phyloP scores from a whole-genome alignment of 1,140 invertebrate genomes.

The Pseudomyrmex pallidus region DNA sequence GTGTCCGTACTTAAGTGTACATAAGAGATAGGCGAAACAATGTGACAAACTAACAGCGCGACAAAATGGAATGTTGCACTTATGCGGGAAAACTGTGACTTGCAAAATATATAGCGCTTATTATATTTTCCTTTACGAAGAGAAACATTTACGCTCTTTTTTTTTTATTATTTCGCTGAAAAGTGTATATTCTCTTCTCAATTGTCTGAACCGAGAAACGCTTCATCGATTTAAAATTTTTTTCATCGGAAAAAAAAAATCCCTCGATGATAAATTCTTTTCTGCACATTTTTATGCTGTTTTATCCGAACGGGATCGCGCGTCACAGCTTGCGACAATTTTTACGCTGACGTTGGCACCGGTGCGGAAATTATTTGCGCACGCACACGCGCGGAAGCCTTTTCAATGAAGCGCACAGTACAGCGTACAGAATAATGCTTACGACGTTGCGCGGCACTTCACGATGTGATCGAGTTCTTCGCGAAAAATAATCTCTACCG shows the following conservation, averaged over 20 bases:
- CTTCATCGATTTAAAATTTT: no score
- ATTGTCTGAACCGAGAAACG: no score
- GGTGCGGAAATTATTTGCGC: slow-evolving; percentile 13
- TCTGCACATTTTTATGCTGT: background rate
- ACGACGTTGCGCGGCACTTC: background rate
- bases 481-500: slow-evolving; percentile 55
- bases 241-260: no score
- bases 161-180: no score
- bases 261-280: no score
- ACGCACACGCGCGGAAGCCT: background rate
- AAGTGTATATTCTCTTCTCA: no score
- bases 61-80: background rate
- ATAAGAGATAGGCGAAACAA: background rate
- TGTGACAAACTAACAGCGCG: background rate
- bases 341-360: slow-evolving; percentile 3
- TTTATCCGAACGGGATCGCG: background rate
- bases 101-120: background rate
- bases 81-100: background rate
- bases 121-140: no score
- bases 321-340: slow-evolving; percentile 14
- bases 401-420: background rate
- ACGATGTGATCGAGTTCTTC: background rate
- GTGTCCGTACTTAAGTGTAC: background rate
- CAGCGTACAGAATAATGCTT: slow-evolving; percentile 26
- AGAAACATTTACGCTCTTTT: no score